Evolutionary conservation across 2,113 vertebrate species (phyloP), one percentile per base, ranked within the genome.

Genomic region (Micronycteris hirsuta): DNA sequence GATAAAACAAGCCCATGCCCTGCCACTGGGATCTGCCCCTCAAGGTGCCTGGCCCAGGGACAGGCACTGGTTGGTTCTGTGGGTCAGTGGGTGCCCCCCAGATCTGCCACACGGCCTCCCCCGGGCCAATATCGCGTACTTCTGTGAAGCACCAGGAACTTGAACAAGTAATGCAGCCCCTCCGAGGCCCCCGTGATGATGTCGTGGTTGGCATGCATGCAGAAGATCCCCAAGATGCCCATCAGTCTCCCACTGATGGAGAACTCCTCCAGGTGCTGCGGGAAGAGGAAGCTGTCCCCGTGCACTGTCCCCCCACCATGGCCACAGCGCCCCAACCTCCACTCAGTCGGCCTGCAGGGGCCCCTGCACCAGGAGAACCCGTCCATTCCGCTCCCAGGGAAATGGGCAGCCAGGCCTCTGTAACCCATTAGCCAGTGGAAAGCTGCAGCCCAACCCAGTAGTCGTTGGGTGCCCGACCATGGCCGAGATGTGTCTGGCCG

Each of bases 141-240:
- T 91, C 97, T 91, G 22, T 97, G 97, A 1, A 96, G 94, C 20
- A 76, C 93, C 0, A 97, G 91, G 63, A 96, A 36, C 28, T 86
- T 93, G 86, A 96, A 86, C 43, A 97, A 4, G 70, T 97, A 97
- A 14, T 96, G 86, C 49, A 97, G 19, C 0, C 93, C 93, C 68
- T 97, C 97, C 0, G 89, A 80, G 0, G 97, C 97, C 9, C 1
- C 63, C 0, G 0, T 0, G 20, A 93, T 71, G 91, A 95, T 41
- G 8, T 97, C 89, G 0, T 43, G 10, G 49, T 4, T 58, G 43
- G 9, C 0, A 49, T 24, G n/a, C 96, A 96, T 10, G 74, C 94
- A 96, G 86, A 80, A 70, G 49, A 96, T 49, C 26, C 97, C 92
- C 3, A 96, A 9, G 49, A 11, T 61, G n/a, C 91, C 96, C 26